Evolutionary conservation across 2,113 vertebrate genomes (phyloP).

Genomic region (Sinocyclocheilus anophthalmus): DNA sequence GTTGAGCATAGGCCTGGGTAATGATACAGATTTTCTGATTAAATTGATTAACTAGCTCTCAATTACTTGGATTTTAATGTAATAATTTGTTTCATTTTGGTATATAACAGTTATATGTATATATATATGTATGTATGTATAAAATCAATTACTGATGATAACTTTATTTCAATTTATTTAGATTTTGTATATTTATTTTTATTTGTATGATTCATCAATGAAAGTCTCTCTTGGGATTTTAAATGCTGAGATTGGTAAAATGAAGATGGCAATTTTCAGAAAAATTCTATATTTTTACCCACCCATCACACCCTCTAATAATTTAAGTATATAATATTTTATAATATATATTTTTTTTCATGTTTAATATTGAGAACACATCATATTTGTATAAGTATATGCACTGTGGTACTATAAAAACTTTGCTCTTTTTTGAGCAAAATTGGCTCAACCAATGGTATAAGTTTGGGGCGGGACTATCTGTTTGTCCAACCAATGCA

Average conservation of each 20-base stretch:
- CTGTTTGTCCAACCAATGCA: neutral
- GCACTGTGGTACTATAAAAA: neutral
- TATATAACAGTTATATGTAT: too few species aligned
- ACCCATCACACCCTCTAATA: too few species aligned
- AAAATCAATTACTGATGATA: too few species aligned
- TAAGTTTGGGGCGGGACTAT: neutral
- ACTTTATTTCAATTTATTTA: too few species aligned
- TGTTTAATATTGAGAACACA: neutral
- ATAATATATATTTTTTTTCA: neutral
- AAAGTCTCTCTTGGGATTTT: neutral
- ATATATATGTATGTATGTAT: neutral
- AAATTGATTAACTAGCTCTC: too few species aligned
- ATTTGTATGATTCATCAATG: neutral
- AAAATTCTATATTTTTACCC: neutral
- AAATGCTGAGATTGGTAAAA: neutral
- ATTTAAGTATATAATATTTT: neutral
- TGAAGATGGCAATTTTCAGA: neutral
- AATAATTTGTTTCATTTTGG: too few species aligned
- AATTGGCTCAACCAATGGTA: neutral
- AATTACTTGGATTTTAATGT: too few species aligned
- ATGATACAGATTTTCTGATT: too few species aligned
- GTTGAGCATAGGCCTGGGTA: neutral
- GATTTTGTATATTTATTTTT: neutral
- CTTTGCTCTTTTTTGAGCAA: neutral
- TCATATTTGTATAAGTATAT: neutral